These are phyloP conservation scores for Etheostoma nigrum DNA, from an alignment of 2,797 vertebrate species.

Conservation along the genomic window DNA sequence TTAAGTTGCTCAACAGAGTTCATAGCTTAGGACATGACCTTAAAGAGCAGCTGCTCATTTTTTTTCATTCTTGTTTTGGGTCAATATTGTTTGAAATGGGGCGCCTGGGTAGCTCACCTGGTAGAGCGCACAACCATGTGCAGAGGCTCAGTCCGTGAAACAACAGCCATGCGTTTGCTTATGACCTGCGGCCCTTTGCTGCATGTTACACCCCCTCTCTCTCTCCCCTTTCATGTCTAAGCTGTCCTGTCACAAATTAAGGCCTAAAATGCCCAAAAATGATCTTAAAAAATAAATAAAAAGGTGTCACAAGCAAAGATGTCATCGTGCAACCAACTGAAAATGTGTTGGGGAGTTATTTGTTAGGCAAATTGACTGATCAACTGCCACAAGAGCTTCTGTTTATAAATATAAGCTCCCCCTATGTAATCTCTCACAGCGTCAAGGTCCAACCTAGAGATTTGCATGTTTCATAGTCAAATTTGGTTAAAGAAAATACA, in stretches of 20 bases:
- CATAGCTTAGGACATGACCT: slow-evolving; percentile 64
- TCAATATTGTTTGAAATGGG: slow-evolving; percentile 18
- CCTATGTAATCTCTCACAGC: slow-evolving; percentile 50
- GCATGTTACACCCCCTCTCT: no score
- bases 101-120: no score
- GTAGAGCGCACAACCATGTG: no score
- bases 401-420: slow-evolving; percentile 61
- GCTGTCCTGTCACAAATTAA: no score
- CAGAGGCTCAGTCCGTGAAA: no score
- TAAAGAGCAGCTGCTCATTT: slow-evolving; percentile 59
- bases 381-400: slow-evolving; percentile 71
- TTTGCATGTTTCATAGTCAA: slow-evolving; percentile 80
- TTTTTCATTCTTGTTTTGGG: slow-evolving; percentile 29
- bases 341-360: slow-evolving; percentile 68
- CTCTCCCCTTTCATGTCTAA: no score
- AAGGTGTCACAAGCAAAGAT: slow-evolving; percentile 45
- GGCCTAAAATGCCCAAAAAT: no score
- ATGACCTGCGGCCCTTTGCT: no score
- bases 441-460: slow-evolving; percentile 38
- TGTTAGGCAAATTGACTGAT: slow-evolving; percentile 78
- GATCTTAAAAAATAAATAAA: no score
- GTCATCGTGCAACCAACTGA: slow-evolving; percentile 32
- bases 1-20: slow-evolving; percentile 52
- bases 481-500: slow-evolving; percentile 55
- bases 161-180: no score